Percentiles rank a stretch among this genome's conserved stretches.
phyloP scores from a whole-genome alignment of 2,113 vertebrate species.

The Myocastor coypus region DNA sequence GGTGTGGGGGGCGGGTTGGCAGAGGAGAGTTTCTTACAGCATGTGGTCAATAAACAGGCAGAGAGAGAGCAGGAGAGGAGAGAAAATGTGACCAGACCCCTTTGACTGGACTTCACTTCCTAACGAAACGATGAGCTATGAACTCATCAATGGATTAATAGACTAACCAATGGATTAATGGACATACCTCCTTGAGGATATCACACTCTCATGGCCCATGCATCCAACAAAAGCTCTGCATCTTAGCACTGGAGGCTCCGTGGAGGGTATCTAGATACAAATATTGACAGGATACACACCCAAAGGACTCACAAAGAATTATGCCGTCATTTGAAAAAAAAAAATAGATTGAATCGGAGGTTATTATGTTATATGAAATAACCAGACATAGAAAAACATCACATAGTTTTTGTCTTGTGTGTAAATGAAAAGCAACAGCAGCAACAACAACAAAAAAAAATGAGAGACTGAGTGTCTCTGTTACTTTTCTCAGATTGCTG shows the following conservation, averaged over 20 bases:
- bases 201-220: background rate
- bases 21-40: background rate
- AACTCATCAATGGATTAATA: background rate
- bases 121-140: background rate
- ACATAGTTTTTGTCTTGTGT: background rate
- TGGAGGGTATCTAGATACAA: background rate
- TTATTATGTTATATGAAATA: background rate
- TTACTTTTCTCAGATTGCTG: no score
- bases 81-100: background rate
- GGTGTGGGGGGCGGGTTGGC: background rate
- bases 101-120: background rate
- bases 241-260: background rate
- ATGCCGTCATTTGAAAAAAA: background rate
- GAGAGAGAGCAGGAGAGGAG: background rate
- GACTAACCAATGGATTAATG: background rate
- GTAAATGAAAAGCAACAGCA: background rate
- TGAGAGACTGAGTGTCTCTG: background rate
- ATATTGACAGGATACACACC: background rate
- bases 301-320: background rate
- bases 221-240: background rate
- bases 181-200: background rate
- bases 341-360: background rate
- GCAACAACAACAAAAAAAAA: background rate
- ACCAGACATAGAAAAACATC: background rate
- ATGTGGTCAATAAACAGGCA: background rate